These are phyloP conservation scores for Mythimna lalbum DNA, from an alignment of 2,888 invertebrate species.

Conservation along the genomic window DNA sequence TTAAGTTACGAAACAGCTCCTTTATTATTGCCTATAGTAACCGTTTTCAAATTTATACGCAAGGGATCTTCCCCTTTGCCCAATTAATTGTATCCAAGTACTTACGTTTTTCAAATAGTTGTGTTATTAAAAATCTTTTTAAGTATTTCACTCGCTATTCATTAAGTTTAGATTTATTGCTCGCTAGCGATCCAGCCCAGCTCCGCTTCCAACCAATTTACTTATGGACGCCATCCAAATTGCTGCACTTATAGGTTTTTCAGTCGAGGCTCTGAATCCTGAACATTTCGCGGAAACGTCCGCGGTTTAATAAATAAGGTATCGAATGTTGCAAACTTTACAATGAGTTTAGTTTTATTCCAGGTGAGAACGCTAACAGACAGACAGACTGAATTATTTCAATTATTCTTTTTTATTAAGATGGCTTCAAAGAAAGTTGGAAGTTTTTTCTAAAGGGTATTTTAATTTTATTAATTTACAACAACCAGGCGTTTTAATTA, in stretches of 20 bases:
- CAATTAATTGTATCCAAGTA: constrained; percentile 55
- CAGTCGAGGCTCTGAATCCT: constrained; percentile 15
- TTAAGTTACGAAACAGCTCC: background rate
- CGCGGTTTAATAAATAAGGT: background rate
- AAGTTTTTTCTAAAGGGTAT: constrained; percentile 42
- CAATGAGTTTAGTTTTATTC: constrained; percentile 9
- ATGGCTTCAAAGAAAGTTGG: constrained; percentile 30
- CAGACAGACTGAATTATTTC: constrained; percentile 19
- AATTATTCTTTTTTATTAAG: constrained; percentile 3
- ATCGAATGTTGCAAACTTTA: constrained; percentile 5
- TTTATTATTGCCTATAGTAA: background rate
- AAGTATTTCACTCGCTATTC: constrained; percentile 34
- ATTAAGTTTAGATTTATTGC: constrained; percentile 57
- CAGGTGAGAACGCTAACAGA: constrained; percentile 19
- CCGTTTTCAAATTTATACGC: constrained; percentile 13
- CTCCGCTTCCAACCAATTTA: constrained; percentile 41
- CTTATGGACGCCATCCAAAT: constrained; percentile 41
- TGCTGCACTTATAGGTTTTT: constrained; percentile 34
- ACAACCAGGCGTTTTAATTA: constrained; percentile 35
- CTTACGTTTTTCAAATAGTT: constrained; percentile 50
- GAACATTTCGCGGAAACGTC: constrained; percentile 21
- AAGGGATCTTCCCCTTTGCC: constrained; percentile 12
- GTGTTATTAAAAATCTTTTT: constrained; percentile 57
- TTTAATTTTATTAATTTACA: constrained; percentile 54
- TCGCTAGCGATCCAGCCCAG: constrained; percentile 29